phyloP scores from a whole-genome alignment of 2,888 invertebrate genomes.

The Laspeyria flexula region DNA sequence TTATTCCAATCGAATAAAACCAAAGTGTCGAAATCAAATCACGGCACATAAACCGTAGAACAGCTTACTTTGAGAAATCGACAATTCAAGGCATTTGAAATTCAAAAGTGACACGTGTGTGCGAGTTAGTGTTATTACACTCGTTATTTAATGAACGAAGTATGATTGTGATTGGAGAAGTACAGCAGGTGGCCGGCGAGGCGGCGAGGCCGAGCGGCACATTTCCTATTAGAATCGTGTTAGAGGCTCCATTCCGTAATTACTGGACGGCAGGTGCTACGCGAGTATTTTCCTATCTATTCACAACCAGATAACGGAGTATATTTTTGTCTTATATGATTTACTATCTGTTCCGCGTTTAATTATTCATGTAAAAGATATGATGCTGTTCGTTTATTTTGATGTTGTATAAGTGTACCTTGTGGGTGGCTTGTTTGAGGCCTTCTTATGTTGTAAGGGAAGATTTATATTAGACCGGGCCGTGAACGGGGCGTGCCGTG shows the following conservation, averaged over 20 bases:
- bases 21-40: constrained; percentile 14
- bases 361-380: constrained; percentile 34
- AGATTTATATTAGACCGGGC: no score
- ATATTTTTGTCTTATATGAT: constrained; percentile 46
- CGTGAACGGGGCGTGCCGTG: no score
- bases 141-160: constrained; percentile 38
- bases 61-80: constrained; percentile 14
- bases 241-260: constrained; percentile 73
- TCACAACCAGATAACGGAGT: constrained; percentile 62
- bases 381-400: constrained; percentile 17
- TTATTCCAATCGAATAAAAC: constrained; percentile 5
- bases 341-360: constrained; percentile 28
- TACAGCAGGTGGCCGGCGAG: constrained; percentile 65
- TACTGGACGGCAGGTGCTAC: constrained; percentile 77
- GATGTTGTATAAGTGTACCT: not conserved
- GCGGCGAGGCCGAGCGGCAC: constrained; percentile 55
- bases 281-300: constrained; percentile 66
- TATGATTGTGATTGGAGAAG: constrained; percentile 43
- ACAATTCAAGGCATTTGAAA: constrained; percentile 27
- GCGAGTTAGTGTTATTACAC: constrained; percentile 35
- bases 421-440: constrained; percentile 19
- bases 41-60: constrained; percentile 4
- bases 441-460: no score
- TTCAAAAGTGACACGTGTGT: constrained; percentile 36
- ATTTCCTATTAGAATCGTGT: constrained; percentile 82